Percentiles rank a stretch among this genome's conserved stretches.
phyloP scores from a whole-genome alignment of 2,888 invertebrate genomes.

The Cephus runcator region DNA sequence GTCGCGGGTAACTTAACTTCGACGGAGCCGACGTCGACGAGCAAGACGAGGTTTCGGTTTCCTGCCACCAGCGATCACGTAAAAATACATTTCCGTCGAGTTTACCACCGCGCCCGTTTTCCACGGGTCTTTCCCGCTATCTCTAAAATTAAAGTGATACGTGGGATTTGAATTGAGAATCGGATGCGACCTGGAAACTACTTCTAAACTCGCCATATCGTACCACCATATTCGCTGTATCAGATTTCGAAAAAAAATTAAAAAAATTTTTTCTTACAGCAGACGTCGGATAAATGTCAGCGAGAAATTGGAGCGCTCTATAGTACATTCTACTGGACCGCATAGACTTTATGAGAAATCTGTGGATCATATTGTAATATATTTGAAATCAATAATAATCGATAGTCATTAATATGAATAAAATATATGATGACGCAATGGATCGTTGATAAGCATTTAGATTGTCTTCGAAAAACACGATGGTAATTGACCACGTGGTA shows the following conservation, averaged over 20 bases:
- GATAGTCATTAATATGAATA: not conserved
- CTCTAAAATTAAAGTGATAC: conserved; percentile 6
- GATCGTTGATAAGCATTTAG: not conserved
- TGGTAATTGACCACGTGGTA: not conserved
- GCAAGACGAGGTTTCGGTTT: conserved; percentile 28
- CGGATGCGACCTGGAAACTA: not conserved
- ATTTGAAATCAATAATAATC: not conserved
- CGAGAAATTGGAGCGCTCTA: not conserved
- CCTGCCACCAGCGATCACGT: conserved; percentile 43
- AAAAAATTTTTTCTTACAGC: not conserved
- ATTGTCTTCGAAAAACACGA: not conserved
- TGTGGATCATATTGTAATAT: not conserved
- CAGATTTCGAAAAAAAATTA: not conserved
- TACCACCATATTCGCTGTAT: not conserved
- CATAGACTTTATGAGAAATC: not conserved
- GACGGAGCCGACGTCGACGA: conserved; percentile 30
- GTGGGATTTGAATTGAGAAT: not conserved
- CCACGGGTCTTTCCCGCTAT: not conserved
- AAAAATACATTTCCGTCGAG: conserved; percentile 50
- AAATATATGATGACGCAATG: not conserved
- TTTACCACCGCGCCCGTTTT: not conserved
- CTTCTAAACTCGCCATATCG: not conserved
- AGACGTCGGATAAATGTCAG: not conserved
- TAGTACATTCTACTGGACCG: too few relatives aligned
- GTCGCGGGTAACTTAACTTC: conserved; percentile 29